A percentile compares a stretch with the other conserved stretches of the same genome.
phyloP scores from a whole-genome alignment of 2,888 invertebrate genomes.

The Altica lythri region DNA sequence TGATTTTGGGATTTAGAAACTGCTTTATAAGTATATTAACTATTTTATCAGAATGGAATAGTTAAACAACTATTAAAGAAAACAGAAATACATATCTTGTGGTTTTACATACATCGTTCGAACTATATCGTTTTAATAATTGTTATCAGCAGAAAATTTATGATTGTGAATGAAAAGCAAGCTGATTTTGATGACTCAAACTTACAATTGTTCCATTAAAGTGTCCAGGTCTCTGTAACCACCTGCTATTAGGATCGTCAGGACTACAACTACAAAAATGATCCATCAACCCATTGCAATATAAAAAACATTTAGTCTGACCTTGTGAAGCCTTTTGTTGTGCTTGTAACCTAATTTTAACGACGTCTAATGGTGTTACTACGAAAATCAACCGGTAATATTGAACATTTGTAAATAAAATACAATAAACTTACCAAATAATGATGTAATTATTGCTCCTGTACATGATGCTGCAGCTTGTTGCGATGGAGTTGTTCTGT shows the following conservation, averaged over 20 bases:
- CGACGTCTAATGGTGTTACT: conserved; percentile 99
- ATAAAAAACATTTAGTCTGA: conserved; percentile 89
- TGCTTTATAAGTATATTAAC: too few relatives aligned
- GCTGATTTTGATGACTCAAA: background rate
- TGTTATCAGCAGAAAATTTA: too few relatives aligned
- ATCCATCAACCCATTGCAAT: conserved; percentile 99
- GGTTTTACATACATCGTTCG: too few relatives aligned
- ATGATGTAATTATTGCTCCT: conserved; percentile 86
- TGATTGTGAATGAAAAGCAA: too few relatives aligned
- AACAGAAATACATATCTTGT: too few relatives aligned
- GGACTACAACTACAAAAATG: conserved; percentile 86
- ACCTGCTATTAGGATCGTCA: conserved; percentile 56
- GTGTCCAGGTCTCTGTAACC: conserved; percentile 70
- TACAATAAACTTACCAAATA: conserved; percentile 73
- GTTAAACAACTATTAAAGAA: too few relatives aligned
- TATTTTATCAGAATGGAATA: too few relatives aligned
- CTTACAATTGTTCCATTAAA: conserved; percentile 76
- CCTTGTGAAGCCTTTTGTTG: conserved; percentile 85
- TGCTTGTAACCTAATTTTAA: conserved; percentile 95
- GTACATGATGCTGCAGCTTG: conserved; percentile 86
- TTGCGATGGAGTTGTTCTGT: conserved; percentile 76
- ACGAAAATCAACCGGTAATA: too few relatives aligned
- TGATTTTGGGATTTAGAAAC: too few relatives aligned
- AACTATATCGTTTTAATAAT: too few relatives aligned
- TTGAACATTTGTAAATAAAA: too few relatives aligned